Base-by-base conservation (phyloP, 2,113 vertebrate species). In the Myotis brandtii region DNA sequence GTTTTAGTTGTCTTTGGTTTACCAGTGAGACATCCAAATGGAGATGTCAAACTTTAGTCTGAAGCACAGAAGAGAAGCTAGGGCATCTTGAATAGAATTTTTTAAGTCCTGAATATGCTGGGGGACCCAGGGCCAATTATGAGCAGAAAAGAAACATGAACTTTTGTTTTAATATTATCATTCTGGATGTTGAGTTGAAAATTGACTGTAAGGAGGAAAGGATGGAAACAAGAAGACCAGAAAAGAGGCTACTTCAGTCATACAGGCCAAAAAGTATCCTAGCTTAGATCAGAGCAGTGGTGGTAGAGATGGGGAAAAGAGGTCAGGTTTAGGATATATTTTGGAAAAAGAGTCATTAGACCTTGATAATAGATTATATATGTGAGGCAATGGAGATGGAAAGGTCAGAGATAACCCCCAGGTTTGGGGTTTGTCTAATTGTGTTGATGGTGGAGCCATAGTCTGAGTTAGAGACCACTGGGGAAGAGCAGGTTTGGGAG, bases 91-190 rank as follows among this genome's bases (percentile, higher is more conserved):
- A 69, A 40, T 14, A 79, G 86, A 50, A 64, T 56, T n/a, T 13
- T 67, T 13, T 67, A 93, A 64, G 48, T 88, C 12, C 14, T 62
- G n/a, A 69, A 10, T 82, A 20, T 86, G 6, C 37, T 48, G 6
- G 50, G 9, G 17, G 2, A 82, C 40, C 21, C 48, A 70, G 50
- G 37, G 81, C n/a, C 70, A 93, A 34, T 70, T 86, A 30, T 62
- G 6, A 87, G 12, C 27, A 93, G n/a, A 86, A 30, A 23, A 94
- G 17, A 43, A n/a, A 43, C 30, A 69, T 46, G 9, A 69, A 69
- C 25, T 62, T 85, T 89, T 30, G 21, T 76, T 94, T 96, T 86
- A 82, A 91, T 23, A 70, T 70, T 30, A 86, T 82, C 27, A 81
- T 79, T 91, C 75, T 82, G 48, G 67, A 91, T 76, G 16, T 21